Base-by-base conservation (phyloP, 1,140 invertebrate genomes). In the Neodiprion lecontei region DNA sequence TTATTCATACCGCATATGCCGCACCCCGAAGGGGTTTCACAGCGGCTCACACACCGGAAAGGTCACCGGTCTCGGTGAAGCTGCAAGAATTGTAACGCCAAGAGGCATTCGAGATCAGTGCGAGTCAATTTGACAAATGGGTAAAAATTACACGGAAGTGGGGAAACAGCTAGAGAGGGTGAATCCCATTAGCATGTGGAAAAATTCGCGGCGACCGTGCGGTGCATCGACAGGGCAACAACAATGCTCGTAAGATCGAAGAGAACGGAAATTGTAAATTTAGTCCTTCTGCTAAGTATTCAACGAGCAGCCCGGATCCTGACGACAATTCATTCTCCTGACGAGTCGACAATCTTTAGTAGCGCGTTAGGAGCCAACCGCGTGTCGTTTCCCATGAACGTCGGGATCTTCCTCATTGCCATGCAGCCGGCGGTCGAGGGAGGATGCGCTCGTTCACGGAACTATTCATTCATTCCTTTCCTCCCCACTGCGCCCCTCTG, bases 341-440 rank as follows among this genome's bases (percentile, higher is more conserved):
- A 67, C 28, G n/a, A 67, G 67, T 75, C 49, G 40, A 74, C 65
- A 23, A 17, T 50, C 67, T 68, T 66, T n/a, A 69, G 11, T 48
- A 12, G 65, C 4, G 40, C 21, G 28, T 28, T 28, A 7, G 14
- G 47, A 49, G 69, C 21, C 68, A 53, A 68, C 69, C 28, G 66
- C 65, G 28, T 66, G 49, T 49, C 9, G 9, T 9, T 61, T 61
- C 53, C 53, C 53, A 61, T 61, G 53, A 75, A 9, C 61, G 53
- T 72, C 23, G 70, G 21, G 21, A 61, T 48, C 67, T 48, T 74
- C 72, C 70, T 81, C 80, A 81, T 83, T 81, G 76, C 72, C 73
- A 83, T 83, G 79, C 81, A 80, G 74, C 53, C 70, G 74, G 79
- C 82, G 82, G 79, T 79, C 72, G 75, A 70, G 75, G 72, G 80